Evolutionary conservation across 2,113 vertebrate genomes (phyloP).

Genomic region (Melanerpes formicivorus): DNA sequence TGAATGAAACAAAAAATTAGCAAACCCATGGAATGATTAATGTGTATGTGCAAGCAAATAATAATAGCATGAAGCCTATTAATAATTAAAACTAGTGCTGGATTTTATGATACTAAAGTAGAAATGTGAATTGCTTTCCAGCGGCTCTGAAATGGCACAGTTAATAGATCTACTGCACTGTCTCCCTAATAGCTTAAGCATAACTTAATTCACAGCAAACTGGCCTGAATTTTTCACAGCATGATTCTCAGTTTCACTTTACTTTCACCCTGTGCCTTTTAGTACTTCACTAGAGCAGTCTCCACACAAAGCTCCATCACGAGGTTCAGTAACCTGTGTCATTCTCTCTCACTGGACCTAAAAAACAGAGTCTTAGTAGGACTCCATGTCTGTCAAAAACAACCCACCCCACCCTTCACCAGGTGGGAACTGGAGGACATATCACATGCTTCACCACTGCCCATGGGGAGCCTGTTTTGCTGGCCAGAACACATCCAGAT

Average conservation of each 20-base stretch:
- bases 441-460: background rate
- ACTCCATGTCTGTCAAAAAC: fast-evolving
- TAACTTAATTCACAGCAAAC: constrained; percentile 30
- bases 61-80: constrained; percentile 14
- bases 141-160: background rate
- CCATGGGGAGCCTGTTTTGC: background rate
- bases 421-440: fast-evolving
- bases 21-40: constrained; percentile 30
- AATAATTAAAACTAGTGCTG: constrained; percentile 39
- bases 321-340: background rate
- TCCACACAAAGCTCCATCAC: background rate
- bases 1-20: constrained; percentile 33
- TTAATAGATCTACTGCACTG: background rate
- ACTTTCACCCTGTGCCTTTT: background rate
- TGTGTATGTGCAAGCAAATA: constrained; percentile 38
- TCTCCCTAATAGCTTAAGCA: background rate
- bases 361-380: background rate
- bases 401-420: fast-evolving
- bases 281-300: background rate
- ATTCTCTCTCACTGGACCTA: background rate
- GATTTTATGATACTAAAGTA: constrained; percentile 4
- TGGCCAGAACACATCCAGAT: background rate
- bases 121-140: constrained; percentile 42
- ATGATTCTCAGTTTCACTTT: background rate
- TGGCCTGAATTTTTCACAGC: background rate